A percentile compares a stretch with the other conserved stretches of the same genome.
These are phyloP conservation scores for Centropus unirufus DNA, from an alignment of 2,113 vertebrate genomes.

Conservation along the genomic window DNA sequence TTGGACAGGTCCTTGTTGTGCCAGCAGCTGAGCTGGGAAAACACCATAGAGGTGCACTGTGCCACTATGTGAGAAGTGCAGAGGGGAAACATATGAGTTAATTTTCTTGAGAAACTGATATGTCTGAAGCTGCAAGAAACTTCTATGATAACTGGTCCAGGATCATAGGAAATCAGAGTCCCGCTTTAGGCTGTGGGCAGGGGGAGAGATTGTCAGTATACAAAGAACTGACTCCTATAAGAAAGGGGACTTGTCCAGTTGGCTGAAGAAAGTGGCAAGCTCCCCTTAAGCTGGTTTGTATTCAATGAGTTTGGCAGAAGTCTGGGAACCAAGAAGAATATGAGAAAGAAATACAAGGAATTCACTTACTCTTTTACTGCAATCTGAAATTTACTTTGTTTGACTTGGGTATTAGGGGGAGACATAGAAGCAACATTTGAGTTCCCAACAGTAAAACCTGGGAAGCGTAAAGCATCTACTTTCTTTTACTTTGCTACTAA, in stretches of 20 bases:
- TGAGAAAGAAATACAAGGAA: background rate
- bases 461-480: background rate
- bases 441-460: background rate
- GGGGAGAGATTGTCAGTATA: background rate
- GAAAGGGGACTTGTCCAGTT: background rate
- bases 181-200: background rate
- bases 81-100: background rate
- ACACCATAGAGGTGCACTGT: background rate
- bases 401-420: background rate
- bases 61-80: fast-evolving
- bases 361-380: background rate
- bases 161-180: background rate
- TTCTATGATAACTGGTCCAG: background rate
- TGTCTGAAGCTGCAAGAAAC: background rate
- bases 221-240: background rate
- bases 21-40: background rate
- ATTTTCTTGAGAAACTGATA: background rate
- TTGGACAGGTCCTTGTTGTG: background rate
- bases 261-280: background rate
- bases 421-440: background rate
- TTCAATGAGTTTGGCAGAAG: background rate
- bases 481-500: background rate
- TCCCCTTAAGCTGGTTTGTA: background rate
- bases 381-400: background rate
- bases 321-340: background rate